Percentiles rank a stretch among this genome's conserved stretches.
These are phyloP conservation scores for Streptopelia turtur DNA, from an alignment of 2,797 vertebrate genomes.

Conservation along the genomic window DNA sequence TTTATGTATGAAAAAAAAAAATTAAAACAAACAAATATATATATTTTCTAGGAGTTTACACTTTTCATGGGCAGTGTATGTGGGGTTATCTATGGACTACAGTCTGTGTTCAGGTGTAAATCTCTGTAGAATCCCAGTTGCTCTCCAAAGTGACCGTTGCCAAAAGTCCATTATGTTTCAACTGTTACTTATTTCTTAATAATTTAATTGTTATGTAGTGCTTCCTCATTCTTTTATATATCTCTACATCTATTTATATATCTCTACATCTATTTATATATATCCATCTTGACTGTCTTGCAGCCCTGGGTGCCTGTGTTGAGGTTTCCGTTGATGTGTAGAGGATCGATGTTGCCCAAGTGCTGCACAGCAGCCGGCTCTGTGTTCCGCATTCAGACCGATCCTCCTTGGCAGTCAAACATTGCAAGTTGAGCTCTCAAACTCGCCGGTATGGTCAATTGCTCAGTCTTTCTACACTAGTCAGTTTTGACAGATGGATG, in stretches of 20 bases:
- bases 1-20: neutral
- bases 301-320: neutral
- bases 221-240: neutral
- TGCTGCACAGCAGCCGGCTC: neutral
- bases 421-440: neutral
- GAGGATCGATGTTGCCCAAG: neutral
- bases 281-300: neutral
- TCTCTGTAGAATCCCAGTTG: neutral
- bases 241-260: too few relatives aligned
- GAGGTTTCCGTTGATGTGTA: neutral
- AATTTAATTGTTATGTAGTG: neutral
- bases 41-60: neutral
- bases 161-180: neutral
- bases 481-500: neutral
- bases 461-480: neutral
- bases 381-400: neutral
- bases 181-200: neutral
- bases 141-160: neutral
- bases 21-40: too few relatives aligned
- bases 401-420: neutral
- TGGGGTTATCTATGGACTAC: accelerated
- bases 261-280: too few relatives aligned
- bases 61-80: neutral
- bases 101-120: neutral
- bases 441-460: neutral